Evolutionary conservation across 2,797 vertebrate genomes (phyloP).

Genomic region (Notolabrus celidotus): DNA sequence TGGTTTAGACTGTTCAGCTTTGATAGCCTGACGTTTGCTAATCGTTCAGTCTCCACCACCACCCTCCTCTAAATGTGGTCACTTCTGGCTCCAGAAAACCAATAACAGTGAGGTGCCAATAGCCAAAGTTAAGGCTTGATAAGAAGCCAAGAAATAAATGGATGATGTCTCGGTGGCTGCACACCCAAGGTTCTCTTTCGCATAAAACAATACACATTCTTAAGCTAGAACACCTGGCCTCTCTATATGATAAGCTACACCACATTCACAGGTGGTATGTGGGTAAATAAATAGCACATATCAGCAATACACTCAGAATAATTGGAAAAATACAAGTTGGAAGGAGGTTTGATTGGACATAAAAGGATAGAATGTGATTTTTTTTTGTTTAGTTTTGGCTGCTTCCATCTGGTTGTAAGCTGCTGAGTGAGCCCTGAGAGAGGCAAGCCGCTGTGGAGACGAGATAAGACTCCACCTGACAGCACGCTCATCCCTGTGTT

Average conservation of each 20-base stretch:
- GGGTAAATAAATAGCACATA: conserved; percentile 30
- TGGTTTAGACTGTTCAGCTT: too few species aligned
- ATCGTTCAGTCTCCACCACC: too few species aligned
- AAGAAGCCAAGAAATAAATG: too few species aligned
- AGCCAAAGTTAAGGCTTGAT: too few species aligned
- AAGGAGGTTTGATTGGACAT: conserved; percentile 27
- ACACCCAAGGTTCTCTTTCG: too few species aligned
- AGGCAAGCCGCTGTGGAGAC: conserved; percentile 53
- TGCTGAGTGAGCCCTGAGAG: conserved; percentile 56
- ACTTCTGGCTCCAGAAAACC: too few species aligned
- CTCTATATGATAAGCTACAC: neutral
- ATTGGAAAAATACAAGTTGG: conserved; percentile 18
- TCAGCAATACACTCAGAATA: conserved; percentile 14
- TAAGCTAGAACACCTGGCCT: neutral
- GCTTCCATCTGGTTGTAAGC: conserved; percentile 47
- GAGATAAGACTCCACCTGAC: conserved; percentile 78
- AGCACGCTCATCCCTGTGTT: conserved; percentile 53
- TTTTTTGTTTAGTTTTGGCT: conserved; percentile 27
- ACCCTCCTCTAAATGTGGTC: too few species aligned
- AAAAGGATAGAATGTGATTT: conserved; percentile 44
- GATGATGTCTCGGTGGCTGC: too few species aligned
- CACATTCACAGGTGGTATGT: conserved; percentile 4
- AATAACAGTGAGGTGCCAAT: too few species aligned
- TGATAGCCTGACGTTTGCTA: too few species aligned
- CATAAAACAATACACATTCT: too few species aligned